Percentiles rank a stretch among this genome's conserved stretches.
phyloP scores from a whole-genome alignment of 37 sponge, comb jelly and placozoan species.

The Beroe forskalii region DNA sequence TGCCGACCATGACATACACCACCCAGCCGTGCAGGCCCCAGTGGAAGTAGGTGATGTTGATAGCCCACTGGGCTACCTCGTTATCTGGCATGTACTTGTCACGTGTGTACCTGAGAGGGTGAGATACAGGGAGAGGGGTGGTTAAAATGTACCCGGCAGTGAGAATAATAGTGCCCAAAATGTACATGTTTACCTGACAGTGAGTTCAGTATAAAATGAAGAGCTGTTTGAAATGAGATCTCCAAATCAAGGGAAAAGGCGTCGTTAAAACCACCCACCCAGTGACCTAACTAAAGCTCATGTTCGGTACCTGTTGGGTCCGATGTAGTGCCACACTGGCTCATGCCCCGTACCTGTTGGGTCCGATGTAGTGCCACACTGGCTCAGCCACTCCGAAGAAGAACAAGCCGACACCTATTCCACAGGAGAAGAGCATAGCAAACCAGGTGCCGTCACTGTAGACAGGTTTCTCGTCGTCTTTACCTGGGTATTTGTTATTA shows the following conservation, averaged over 20 bases:
- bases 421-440: conserved; percentile 43
- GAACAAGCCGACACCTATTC: conserved; percentile 55
- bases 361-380: conserved; percentile 30
- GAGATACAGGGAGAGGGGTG: too few relatives aligned
- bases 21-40: conserved; percentile 64
- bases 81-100: conserved; percentile 64
- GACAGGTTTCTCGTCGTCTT: conserved; percentile 43
- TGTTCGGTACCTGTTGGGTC: conserved; percentile 7
- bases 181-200: too few relatives aligned
- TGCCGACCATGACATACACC: conserved; percentile 55
- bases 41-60: conserved; percentile 40
- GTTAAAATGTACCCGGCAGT: too few relatives aligned
- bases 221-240: too few relatives aligned
- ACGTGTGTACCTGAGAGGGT: background rate
- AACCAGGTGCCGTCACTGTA: conserved; percentile 57
- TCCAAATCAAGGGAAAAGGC: too few relatives aligned
- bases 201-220: too few relatives aligned
- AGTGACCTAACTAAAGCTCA: too few relatives aligned
- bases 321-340: conserved; percentile 54
- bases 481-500: too few relatives aligned
- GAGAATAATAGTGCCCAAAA: too few relatives aligned
- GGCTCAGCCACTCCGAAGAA: conserved; percentile 63
- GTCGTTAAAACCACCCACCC: too few relatives aligned
- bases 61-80: conserved; percentile 59
- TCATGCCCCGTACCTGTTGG: conserved; percentile 33